Evolutionary conservation across 2,113 vertebrate species (phyloP), one percentile per base, ranked within the genome.

Genomic region (Burhinus bistriatus): DNA sequence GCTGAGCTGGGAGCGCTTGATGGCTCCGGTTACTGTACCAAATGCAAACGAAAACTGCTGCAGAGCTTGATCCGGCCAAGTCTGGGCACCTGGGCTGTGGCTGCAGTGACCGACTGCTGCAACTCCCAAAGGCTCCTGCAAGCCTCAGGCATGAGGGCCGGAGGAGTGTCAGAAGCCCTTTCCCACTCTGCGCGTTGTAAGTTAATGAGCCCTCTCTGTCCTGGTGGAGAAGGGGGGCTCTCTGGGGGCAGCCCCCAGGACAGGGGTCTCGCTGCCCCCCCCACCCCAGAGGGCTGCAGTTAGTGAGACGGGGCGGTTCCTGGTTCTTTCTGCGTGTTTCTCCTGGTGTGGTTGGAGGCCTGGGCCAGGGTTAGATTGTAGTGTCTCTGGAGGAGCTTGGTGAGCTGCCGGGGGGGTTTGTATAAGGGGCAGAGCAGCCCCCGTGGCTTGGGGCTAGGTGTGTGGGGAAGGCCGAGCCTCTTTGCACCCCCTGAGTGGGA

Each of bases 401-500:
- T 32, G 38, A 68, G 27, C 45, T 65, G 44, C 0, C 5, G 1
- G 42, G 40, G 44, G 26, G 14, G 6, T 64, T 42, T 69, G 42
- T 30, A 1, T 34, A 58, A 77, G 38, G 38, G 69, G 64, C 80
- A 59, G 2, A 19, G 64, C 21, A 68, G 69, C 30, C 49, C 40
- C 25, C 65, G 87, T 55, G 87, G 40, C n/a, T 22, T 2, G 1
- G n/a, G 51, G 55, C 36, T 16, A 3, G 32, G 36, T 42, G n/a
- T 64, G 23, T 26, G 70, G 66, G 57, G 21, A 64, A 45, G 30
- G 34, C 73, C 0, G 0, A 51, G 70, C 29, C 3, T 17, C 38
- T 83, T 59, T 45, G 49, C 30, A 14, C 34, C 27, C 32, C 2
- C 38, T 0, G 6, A 55, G 65, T n/a, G 65, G 69, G 80, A 87